phyloP scores from a whole-genome alignment of 2,113 vertebrate genomes.

The Nothoprocta pentlandii region DNA sequence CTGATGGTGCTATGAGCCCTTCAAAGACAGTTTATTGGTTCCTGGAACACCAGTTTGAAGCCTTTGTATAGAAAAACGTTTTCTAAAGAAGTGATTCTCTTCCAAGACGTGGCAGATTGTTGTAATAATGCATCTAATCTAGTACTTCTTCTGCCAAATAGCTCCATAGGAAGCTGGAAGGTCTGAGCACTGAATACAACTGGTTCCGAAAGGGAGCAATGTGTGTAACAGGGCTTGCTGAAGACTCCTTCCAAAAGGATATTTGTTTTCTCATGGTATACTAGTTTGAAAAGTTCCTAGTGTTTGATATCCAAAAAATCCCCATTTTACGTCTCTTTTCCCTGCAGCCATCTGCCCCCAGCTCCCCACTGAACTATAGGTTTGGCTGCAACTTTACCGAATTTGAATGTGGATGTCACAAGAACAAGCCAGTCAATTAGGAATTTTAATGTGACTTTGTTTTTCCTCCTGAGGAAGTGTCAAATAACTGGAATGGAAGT shows the following conservation, averaged over 20 bases:
- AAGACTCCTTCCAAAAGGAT: background rate
- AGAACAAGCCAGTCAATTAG: background rate
- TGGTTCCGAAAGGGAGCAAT: background rate
- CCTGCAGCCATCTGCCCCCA: background rate
- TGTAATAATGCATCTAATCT: background rate
- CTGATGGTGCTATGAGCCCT: background rate
- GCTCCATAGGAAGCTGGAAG: background rate
- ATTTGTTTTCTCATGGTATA: background rate
- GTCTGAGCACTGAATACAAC: background rate
- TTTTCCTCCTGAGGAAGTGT: background rate
- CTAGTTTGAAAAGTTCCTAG: background rate
- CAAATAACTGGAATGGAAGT: background rate
- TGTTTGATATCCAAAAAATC: background rate
- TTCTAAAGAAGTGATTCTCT: background rate
- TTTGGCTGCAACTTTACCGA: background rate
- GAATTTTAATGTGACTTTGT: background rate
- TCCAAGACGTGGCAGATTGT: background rate
- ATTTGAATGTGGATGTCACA: background rate
- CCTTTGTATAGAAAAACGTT: background rate
- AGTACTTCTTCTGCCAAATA: background rate
- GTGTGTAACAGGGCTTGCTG: background rate
- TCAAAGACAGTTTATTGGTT: background rate
- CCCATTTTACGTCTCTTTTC: background rate
- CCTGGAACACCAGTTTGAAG: background rate
- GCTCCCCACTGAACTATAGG: background rate